These are phyloP conservation scores for Adelphocoris suturalis DNA, from an alignment of 2,888 invertebrate species.

Conservation along the genomic window DNA sequence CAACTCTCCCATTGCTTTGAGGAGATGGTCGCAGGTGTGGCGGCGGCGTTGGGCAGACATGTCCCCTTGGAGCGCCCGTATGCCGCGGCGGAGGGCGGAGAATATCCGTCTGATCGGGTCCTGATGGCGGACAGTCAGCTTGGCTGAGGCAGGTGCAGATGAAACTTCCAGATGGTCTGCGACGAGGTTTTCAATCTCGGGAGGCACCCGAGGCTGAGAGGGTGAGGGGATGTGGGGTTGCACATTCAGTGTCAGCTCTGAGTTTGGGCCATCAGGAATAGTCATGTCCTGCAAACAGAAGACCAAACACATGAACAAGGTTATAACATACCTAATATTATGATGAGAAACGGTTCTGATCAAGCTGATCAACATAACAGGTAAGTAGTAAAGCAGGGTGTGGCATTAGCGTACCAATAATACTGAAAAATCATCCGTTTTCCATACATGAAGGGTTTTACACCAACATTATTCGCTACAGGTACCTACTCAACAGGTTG, in stretches of 20 bases:
- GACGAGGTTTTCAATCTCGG: constrained; percentile 19
- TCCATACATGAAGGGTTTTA: too few relatives aligned
- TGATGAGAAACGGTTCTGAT: too few relatives aligned
- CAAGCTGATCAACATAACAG: too few relatives aligned
- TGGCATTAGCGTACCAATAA: too few relatives aligned
- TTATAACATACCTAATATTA: too few relatives aligned
- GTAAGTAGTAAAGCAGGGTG: too few relatives aligned
- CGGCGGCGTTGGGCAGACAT: constrained; percentile 15
- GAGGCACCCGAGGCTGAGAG: neutral
- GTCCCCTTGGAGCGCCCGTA: constrained; percentile 32
- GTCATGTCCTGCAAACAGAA: constrained; percentile 4
- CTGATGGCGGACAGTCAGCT: constrained; percentile 4
- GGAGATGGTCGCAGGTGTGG: constrained; percentile 46
- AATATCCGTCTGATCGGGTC: constrained; percentile 31
- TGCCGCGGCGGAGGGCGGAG: constrained; percentile 6
- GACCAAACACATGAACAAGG: too few relatives aligned
- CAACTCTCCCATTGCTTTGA: constrained; percentile 31
- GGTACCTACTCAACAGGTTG: too few relatives aligned
- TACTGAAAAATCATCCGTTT: too few relatives aligned
- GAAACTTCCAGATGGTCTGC: constrained; percentile 24
- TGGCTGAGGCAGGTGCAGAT: constrained; percentile 25
- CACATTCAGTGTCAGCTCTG: neutral
- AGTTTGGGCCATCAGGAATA: neutral
- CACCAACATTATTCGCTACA: too few relatives aligned
- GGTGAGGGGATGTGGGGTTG: neutral